Base-by-base conservation (phyloP, 2,113 vertebrate species). In the Callionymus lyra region DNA sequence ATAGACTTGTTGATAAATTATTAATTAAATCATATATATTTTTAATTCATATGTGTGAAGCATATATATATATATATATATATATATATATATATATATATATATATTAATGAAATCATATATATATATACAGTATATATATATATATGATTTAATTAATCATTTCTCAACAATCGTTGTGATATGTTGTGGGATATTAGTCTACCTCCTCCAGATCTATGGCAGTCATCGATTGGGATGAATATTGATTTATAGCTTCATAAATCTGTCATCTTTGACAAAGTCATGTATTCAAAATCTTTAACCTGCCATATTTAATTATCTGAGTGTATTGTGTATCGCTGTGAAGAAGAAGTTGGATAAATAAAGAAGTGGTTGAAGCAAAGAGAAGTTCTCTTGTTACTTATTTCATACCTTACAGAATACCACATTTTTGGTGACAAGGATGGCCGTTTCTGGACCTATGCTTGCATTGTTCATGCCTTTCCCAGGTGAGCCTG, bases 301-400 rank as follows among this genome's bases (percentile, higher is more conserved):
- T n/a, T n/a, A n/a, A n/a, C n/a, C n/a, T n/a, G n/a, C n/a, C 6
- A 33, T 33, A 33, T 33, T 33, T 33, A 33, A 8, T 8, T 33
- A 33, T 33, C 6, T 33, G 31, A 8, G 31, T 33, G n/a, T n/a
- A n/a, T n/a, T n/a, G n/a, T n/a, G n/a, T n/a, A n/a, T n/a, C n/a
- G n/a, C n/a, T n/a, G n/a, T n/a, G 38, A 31, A 31, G 36, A 52
- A 18, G 34, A 37, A 18, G 35, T n/a, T 15, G 4, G 21, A 27
- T 4, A 27, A 27, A 4, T 27, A 27, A 27, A 27, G 8, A 27
- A 5, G 8, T 27, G 21, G 8, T 8, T 27, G 4, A 39, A 39
- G 35, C 16, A 12, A 12, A 35, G 34, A n/a, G 10, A 6, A 13
- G 4, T 12, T 35, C 34, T 35, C 34, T 1, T 3, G 34, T 6